Base-by-base conservation (phyloP, 2,888 invertebrate genomes). In the Argyresthia goedartella region DNA sequence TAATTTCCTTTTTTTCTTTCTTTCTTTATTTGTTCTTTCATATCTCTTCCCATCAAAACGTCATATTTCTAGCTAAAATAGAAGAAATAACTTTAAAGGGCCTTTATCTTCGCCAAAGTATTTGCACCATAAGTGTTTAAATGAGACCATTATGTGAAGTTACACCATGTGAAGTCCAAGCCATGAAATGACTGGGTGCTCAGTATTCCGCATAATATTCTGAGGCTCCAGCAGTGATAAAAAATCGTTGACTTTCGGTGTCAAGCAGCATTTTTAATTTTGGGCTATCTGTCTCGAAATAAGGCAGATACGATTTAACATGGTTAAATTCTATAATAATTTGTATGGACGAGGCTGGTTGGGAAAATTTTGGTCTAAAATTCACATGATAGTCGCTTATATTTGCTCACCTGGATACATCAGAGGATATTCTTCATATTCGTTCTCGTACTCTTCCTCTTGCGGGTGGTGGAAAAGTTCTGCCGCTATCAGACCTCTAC, bases 191-290 rank as follows among this genome's bases (percentile, higher is more conserved):
- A 50, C 55, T 55, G 0, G 51, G 49, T 42, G 53, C 53, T 53
- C 44, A 54, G 52, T 46, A 53, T 39, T 54, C 42, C 0, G n/a
- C 4, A 45, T 55, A 57, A 53, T 55, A 34, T 46, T 51, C 9
- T 7, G 52, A 11, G 1, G 52, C 54, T 25, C 51, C 46, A 1
- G 10, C 35, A 10, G 52, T 56, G 2, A 58, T 56, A 47, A 58
- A 58, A 1, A 55, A 58, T 65, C 42, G 36, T 36, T 36, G 36
- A 36, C 36, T 15, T 54, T 55, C 58, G 34, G 55, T 55, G 14
- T 58, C 55, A n/a, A 15, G 55, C 53, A 45, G 54, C 48, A 13
- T 50, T 54, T 53, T 55, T 56, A 51, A 55, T 36, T 53, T 52
- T 9, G 53, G 57, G 15, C 52, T 50, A 36, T 49, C 39, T 34